Evolutionary conservation across 2,113 vertebrate species (phyloP).

Genomic region (Dicaeum eximium): DNA sequence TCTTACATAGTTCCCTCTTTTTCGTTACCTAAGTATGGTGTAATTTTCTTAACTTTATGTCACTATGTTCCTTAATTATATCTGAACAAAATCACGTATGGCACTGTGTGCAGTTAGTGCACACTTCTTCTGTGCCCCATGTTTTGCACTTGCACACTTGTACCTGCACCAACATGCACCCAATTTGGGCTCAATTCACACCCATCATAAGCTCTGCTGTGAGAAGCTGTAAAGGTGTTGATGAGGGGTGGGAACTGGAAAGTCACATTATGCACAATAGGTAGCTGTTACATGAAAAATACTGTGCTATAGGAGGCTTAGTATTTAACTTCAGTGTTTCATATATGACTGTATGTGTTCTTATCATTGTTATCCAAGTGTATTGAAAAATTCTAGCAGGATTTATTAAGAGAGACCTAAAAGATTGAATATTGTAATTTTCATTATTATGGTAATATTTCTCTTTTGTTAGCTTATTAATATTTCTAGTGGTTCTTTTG

Average conservation of each 20-base stretch:
- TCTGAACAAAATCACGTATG: neutral
- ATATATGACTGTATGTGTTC: neutral
- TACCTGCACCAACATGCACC: neutral
- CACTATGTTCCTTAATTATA: neutral
- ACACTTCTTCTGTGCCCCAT: neutral
- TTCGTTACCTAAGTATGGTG: neutral
- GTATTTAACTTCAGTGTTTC: neutral
- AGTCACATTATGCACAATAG: neutral
- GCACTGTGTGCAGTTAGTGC: neutral
- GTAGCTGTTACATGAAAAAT: neutral
- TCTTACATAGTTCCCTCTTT: neutral
- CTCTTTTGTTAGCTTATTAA: neutral
- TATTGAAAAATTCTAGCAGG: neutral
- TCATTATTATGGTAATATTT: neutral
- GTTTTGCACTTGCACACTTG: neutral
- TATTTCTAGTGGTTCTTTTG: neutral
- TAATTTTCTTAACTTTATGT: neutral
- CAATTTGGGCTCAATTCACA: neutral
- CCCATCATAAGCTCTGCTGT: neutral
- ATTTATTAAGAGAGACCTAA: neutral
- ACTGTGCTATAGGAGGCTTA: neutral
- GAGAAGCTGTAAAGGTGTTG: neutral
- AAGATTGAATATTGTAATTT: neutral
- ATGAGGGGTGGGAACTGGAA: neutral
- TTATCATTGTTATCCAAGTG: neutral